Evolutionary conservation across 2,888 invertebrate genomes (phyloP), one percentile per base, ranked within the genome.

Genomic region (Cantharis flavilabris): DNA sequence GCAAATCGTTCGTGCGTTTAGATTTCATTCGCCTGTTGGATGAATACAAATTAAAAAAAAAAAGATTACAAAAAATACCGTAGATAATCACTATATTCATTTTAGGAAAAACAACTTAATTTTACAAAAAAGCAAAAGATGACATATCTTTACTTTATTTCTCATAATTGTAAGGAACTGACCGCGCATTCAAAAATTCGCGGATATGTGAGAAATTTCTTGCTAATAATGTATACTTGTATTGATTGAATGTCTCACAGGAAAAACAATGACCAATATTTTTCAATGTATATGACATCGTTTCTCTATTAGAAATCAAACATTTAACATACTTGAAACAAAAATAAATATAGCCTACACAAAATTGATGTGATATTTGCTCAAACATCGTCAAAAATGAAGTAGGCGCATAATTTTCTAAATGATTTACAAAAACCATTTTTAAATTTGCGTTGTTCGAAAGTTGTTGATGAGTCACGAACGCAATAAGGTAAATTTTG

Each of bases 381-480:
- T 49, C 49, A 49, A 49, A 49, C n/a, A 49, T 49, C 49, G 49
- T 49, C 49, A 49, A 49, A n/a, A 49, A 49, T n/a, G n/a, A 49
- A 49, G 49, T 49, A n/a, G 49, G 49, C n/a, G 49, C 49, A 49
- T n/a, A n/a, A 49, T 49, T 49, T 49, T 49, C n/a, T 7, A 49
- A 49, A 1, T n/a, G 49, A 49, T 67, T 67, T 26, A 23, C 13
- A 67, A 67, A 67, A 64, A 64, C 20, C 23, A 11, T 67, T 67
- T 26, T 67, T 67, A 67, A n/a, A 49, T n/a, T 49, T 49, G 49
- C 49, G 49, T 49, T 49, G 49, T 49, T 49, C 49, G 49, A 67
- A 70, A 73, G 73, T 69, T 64, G 62, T 28, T 30, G 73, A 69
- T 73, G 73, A 73, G 62, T 73, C 73, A 73, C 11, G 62, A 16